Evolutionary conservation across 1,140 invertebrate genomes (phyloP).

Genomic region (Pseudoatta argentina): DNA sequence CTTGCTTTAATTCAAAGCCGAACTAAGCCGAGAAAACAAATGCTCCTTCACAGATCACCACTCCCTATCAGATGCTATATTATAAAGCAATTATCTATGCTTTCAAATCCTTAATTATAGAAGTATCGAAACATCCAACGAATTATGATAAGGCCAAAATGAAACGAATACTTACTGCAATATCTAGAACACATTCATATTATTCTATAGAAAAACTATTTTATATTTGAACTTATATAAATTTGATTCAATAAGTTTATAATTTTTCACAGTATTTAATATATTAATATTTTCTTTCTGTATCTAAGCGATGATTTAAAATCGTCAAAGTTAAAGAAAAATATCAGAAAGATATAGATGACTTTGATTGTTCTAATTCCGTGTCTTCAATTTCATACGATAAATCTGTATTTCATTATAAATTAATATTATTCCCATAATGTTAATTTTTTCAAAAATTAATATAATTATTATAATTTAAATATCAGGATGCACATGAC

Average conservation of each 20-base stretch:
- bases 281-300: not conserved
- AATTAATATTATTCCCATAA: not conserved
- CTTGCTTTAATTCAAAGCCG: no score
- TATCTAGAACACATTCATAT: not conserved
- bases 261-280: not conserved
- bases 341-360: not conserved
- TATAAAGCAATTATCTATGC: not conserved
- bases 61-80: no score
- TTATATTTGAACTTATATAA: not conserved
- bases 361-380: not conserved
- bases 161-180: not conserved
- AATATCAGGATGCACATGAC: conserved; percentile 14
- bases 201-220: not conserved
- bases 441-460: not conserved
- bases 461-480: not conserved
- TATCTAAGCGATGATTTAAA: not conserved
- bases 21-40: no score
- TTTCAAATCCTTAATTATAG: not conserved
- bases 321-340: not conserved
- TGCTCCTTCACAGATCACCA: no score
- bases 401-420: not conserved
- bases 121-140: not conserved
- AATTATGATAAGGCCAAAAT: not conserved
- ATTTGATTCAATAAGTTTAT: not conserved
- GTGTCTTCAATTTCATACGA: not conserved